Base-by-base conservation (phyloP, 2,888 invertebrate genomes). In the Polymixis lichenea region DNA sequence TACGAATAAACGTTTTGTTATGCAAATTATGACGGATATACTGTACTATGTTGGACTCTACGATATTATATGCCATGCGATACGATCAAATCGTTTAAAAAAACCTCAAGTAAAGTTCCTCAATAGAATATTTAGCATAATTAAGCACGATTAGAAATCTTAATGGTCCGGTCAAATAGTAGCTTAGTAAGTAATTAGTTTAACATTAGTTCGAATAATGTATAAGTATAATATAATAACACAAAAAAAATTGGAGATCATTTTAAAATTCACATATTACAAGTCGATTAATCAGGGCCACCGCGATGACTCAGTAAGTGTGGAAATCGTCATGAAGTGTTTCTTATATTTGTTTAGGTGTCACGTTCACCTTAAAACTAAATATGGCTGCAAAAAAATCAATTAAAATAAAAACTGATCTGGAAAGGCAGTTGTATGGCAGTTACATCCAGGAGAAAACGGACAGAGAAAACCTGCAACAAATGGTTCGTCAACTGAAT, bases 1-100 rank as follows among this genome's bases (percentile, higher is more conserved):
- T 73, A 79, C 62, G 74, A 72, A 72, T 76, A 74, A 75, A 74
- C 66, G 64, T 46, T 76, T 81, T 85, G 80, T 87, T 76, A 87
- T 83, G 83, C 64, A 83, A 79, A 87, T 80, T 60, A 22, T 65
- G 70, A 72, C 69, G 56, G 68, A 80, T 76, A 78, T 67, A 79
- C n/a, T 62, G 66, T 69, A 28, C 46, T 46, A 75, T 84, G 71
- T 76, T 64, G 64, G 60, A 74, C n/a, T 75, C 60, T 67, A 78
- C 69, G 56, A 82, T 82, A 81, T 72, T 53, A 61, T 61, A 69
- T 53, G 72, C 32, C 69, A 70, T 72, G 60, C 60, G 71, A 83
- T 85, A 81, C 73, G 51, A 86, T 82, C 79, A 62, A 73, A 61
- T 58, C 55, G 49, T 62, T 68, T 62, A 61, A 53, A 77, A n/a